Percentiles rank a stretch among this genome's conserved stretches.
phyloP scores from a whole-genome alignment of 2,797 vertebrate species.

The Leucoraja ocellata region DNA sequence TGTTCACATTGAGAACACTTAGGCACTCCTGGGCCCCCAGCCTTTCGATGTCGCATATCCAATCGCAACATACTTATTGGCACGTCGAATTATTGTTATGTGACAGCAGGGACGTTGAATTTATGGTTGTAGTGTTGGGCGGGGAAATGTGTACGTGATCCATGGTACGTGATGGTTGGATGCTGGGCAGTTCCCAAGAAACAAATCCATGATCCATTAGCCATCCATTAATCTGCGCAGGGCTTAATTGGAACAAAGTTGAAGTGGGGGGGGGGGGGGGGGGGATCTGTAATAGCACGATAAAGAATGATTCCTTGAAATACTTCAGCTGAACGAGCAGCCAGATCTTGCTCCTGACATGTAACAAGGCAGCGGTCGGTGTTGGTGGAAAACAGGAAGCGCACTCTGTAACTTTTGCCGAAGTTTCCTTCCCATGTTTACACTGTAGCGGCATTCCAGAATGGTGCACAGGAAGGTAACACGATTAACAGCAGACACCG shows the following conservation, averaged over 20 bases:
- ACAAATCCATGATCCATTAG: conserved; percentile 8
- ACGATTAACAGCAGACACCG: conserved; percentile 28
- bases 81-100: not conserved
- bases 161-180: not conserved
- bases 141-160: not conserved
- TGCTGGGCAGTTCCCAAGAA: not conserved
- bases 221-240: not conserved
- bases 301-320: conserved; percentile 13
- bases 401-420: conserved; percentile 25
- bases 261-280: not conserved
- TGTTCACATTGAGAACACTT: not conserved
- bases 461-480: conserved; percentile 26
- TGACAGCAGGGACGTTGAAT: too few species aligned
- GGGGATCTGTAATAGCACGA: conserved; percentile 10
- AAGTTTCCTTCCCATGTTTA: conserved; percentile 34
- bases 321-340: not conserved
- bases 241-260: not conserved
- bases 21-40: too few species aligned
- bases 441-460: not conserved
- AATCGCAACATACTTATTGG: not conserved
- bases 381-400: conserved; percentile 20
- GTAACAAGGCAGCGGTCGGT: not conserved
- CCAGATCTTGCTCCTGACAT: not conserved
- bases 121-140: not conserved
- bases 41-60: not conserved